Evolutionary conservation across 1,140 invertebrate genomes (phyloP).

Genomic region (Leptinotarsa defecta): DNA sequence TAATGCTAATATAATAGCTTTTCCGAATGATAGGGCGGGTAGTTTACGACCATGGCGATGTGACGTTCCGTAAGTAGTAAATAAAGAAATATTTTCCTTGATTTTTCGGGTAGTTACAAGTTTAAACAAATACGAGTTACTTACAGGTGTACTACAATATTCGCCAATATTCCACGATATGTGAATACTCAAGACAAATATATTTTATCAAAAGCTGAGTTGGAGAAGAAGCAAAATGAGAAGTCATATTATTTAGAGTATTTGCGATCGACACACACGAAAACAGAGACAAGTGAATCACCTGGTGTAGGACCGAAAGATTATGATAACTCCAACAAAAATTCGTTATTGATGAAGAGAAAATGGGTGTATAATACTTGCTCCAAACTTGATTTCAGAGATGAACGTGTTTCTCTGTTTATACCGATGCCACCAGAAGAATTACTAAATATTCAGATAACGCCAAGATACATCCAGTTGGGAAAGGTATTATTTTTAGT

Average conservation of each 20-base stretch:
- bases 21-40: constrained; percentile 44
- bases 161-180: constrained; percentile 30
- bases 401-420: constrained; percentile 11
- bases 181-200: constrained; percentile 26
- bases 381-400: background rate
- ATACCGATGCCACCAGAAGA: constrained; percentile 37
- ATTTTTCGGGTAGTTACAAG: no score
- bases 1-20: constrained; percentile 40
- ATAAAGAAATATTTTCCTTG: background rate
- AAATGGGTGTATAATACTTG: background rate
- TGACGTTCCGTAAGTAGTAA: constrained; percentile 33
- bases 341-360: background rate
- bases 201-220: constrained; percentile 24
- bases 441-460: constrained; percentile 32
- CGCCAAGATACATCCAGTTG: constrained; percentile 37
- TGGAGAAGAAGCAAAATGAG: constrained; percentile 20
- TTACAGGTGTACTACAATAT: constrained; percentile 38
- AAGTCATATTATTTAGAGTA: constrained; percentile 27
- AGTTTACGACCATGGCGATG: constrained; percentile 41
- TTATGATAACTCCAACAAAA: constrained; percentile 26
- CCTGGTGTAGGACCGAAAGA: constrained; percentile 9
- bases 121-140: background rate
- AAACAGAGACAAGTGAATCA: background rate
- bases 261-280: constrained; percentile 12
- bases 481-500: constrained; percentile 25